phyloP scores from a whole-genome alignment of 2,113 vertebrate species.

The Alethe castanea region DNA sequence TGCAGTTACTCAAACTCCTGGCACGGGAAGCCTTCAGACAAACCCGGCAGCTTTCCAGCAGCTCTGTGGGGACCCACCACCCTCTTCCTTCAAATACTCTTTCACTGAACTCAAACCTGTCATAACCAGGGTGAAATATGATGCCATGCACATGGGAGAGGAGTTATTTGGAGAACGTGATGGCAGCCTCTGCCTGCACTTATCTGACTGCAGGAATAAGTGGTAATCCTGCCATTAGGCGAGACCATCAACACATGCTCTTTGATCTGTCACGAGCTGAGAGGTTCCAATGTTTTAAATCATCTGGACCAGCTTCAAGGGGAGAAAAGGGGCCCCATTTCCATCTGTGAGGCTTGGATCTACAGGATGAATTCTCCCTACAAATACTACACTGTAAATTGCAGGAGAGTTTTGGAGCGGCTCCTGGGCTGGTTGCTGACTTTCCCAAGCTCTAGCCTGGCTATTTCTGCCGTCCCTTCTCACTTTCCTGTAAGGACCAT shows the following conservation, averaged over 20 bases:
- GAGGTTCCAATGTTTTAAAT: background rate
- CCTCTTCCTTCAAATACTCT: background rate
- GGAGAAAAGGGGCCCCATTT: background rate
- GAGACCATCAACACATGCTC: background rate
- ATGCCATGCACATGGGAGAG: background rate
- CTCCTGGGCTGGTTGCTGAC: background rate
- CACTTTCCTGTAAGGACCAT: background rate
- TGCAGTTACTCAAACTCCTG: background rate
- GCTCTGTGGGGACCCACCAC: rapidly evolving
- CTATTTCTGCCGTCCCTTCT: background rate
- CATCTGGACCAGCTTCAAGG: background rate
- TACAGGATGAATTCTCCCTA: background rate
- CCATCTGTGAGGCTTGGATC: background rate
- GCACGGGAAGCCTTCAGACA: background rate
- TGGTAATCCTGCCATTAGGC: background rate
- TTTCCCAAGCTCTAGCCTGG: background rate
- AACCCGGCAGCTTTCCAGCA: background rate
- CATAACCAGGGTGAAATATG: background rate
- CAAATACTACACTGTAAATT: background rate
- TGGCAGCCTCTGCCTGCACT: background rate
- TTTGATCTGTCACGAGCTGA: background rate
- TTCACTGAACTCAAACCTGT: background rate
- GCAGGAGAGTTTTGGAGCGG: background rate
- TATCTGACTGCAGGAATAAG: background rate
- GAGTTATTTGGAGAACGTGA: background rate